Evolutionary conservation across 2,888 invertebrate genomes (phyloP), one percentile per base, ranked within the genome.

Genomic region (Coelinius sp.): DNA sequence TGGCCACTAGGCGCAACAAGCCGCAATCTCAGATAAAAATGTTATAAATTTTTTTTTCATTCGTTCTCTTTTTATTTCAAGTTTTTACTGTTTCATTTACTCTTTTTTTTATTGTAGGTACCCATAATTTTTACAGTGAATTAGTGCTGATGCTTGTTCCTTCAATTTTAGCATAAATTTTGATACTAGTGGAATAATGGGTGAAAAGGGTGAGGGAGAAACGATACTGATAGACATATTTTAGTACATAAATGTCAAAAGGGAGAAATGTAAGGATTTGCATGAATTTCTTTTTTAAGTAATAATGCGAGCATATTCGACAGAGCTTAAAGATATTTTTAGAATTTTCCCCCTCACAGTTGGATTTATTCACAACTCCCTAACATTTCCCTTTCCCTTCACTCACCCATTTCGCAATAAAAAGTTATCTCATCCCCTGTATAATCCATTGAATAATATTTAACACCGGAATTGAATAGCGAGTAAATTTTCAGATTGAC

Each of bases 401-500:
- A n/a, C 8, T n/a, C 44, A n/a, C 27, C 25, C 56, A 56, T 14
- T 56, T 27, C 27, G 14, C 59, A 59, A 59, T 59, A 22, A 59
- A 59, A 59, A 59, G 1, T 59, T 20, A 35, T 59, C 59, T 59
- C 3, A 59, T 35, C 31, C 35, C 20, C 46, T 49, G 46, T 17
- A 17, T 49, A 49, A 49, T 17, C 46, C 35, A 17, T 25, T 59
- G 27, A 59, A 8, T n/a, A n/a, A n/a, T 59, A 7, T 59, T 17
- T 31, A 27, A 59, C 17, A 25, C 59, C 5, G 20, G 46, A n/a
- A 59, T 17, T 35, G 59, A 59, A 59, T 59, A 25, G 31, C 10
- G 35, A 56, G 56, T 56, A 10, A 59, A 59, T 25, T 59, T 20
- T 31, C 35, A 25, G 14, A 59, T 31, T 59, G 59, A 35, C 59